A percentile compares a stretch with the other conserved stretches of the same genome.
Evolutionary conservation across 2,888 invertebrate genomes (phyloP).

Genomic region (Sicus ferrugineus): DNA sequence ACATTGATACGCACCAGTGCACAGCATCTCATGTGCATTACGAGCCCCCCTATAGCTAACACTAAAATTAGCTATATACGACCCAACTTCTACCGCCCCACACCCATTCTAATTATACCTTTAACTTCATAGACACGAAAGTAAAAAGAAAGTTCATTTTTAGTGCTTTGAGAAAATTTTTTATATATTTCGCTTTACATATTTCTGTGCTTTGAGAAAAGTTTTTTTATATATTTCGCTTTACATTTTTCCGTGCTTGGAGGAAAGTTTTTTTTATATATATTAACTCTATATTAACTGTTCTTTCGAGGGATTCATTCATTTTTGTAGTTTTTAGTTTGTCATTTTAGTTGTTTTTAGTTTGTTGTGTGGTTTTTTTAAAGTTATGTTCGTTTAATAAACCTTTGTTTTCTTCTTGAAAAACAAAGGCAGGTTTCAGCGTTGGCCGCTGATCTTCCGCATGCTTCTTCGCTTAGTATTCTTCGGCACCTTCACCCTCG

Average conservation of each 20-base stretch:
- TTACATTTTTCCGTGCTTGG: conserved; percentile 25
- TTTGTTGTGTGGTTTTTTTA: conserved; percentile 24
- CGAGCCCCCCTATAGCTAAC: no score
- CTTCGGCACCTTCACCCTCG: conserved; percentile 81
- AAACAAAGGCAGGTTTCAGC: conserved; percentile 29
- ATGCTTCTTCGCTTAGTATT: conserved; percentile 68
- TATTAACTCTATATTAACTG: no score
- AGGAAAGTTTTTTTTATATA: conserved; percentile 13
- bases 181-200: no score
- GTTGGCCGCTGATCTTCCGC: not conserved
- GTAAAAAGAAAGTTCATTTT: no score
- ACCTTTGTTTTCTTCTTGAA: conserved; percentile 21
- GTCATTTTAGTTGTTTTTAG: conserved; percentile 21
- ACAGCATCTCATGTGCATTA: no score
- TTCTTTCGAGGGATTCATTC: no score
- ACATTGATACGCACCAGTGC: no score
- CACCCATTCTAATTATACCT: no score
- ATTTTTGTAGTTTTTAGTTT: conserved; percentile 17
- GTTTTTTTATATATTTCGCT: conserved; percentile 21
- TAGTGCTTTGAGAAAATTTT: no score
- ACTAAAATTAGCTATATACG: no score
- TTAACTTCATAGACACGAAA: no score
- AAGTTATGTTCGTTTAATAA: conserved; percentile 29
- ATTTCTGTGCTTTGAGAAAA: not conserved
- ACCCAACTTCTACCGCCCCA: no score